Conservation (phyloP, 2,113 vertebrate genomes). For the Collichthys lucidus region DNA sequence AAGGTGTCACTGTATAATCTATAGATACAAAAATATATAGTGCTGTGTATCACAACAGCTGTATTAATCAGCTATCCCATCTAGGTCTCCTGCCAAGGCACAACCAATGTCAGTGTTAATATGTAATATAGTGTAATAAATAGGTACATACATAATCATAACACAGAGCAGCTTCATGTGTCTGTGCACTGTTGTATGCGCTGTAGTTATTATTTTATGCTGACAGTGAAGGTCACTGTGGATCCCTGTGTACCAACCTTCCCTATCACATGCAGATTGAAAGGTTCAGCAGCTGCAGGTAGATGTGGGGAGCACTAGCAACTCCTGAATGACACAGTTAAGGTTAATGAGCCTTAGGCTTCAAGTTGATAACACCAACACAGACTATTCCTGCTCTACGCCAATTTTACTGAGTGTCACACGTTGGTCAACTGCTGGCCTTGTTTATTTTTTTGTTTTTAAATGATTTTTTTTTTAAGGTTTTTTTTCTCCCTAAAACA, state of each 20-base stretch:
- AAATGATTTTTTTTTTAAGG: not conserved
- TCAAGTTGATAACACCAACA: not conserved
- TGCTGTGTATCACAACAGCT: not conserved
- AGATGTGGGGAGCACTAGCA: not conserved
- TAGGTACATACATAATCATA: not conserved
- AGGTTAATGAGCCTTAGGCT: not conserved
- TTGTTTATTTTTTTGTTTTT: too few relatives aligned
- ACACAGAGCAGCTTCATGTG: not conserved
- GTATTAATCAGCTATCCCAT: not conserved
- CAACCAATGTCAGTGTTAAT: not conserved
- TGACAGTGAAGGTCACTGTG: not conserved
- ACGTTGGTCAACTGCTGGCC: not conserved
- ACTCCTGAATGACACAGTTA: not conserved
- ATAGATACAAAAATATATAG: not conserved
- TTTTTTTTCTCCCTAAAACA: not conserved
- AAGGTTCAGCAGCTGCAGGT: not conserved
- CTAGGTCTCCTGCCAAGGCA: not conserved
- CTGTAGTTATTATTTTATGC: not conserved
- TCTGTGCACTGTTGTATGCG: not conserved
- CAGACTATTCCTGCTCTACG: not conserved
- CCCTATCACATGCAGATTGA: not conserved
- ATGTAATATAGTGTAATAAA: slow-evolving; percentile 20
- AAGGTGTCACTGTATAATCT: not conserved
- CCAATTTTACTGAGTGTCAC: not conserved
- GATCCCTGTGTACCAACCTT: not conserved